Evolutionary conservation across 2,797 vertebrate species (phyloP), one percentile per base, ranked within the genome.

Genomic region (Cyclura pinguis): DNA sequence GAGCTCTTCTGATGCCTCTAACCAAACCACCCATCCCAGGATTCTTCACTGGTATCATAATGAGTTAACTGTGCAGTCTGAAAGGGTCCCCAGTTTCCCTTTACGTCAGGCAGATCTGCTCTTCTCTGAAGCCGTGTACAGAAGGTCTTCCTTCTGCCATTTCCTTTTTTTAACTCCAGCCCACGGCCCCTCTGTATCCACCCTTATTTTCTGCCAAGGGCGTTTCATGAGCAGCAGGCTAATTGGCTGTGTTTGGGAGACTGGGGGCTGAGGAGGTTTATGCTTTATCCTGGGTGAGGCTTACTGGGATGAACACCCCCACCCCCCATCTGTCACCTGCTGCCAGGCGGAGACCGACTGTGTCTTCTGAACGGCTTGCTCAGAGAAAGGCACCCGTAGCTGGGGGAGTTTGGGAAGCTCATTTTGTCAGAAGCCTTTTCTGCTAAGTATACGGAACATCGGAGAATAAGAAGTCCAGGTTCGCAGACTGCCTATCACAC

Each of bases 311-410:
- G 85, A 76, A 38, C 20, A 24, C 32, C 59, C 55, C 27, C 77
- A 9, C 52, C 62, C 55, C 20, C 85, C 85, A 87, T 87, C 90
- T 87, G 89, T 69, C 29, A 88, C 73, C 81, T 91, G 74, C 73
- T 87, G 35, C 73, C 80, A 84, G 74, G 47, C 38, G n/a, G n/a
- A 69, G 72, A 69, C 85, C 85, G 78, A 83, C 90, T 59, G 50
- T 80, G 62, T 72, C 84, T 47, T 29, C 29, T 69, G 67, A 32
- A 69, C 67, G 67, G 38, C 67, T 90, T 88, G 59, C 42, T 84
- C 90, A 35, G n/a, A 80, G 8, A 78, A 77, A 87, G 47, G 35
- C 80, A 59, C 32, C 24, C 38, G 72, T 55, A 24, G 73, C 47
- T 32, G 80, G n/a, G 78, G 42, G 69, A 38, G 85, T 38, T 35